These are phyloP conservation scores for Dioctria rufipes DNA, from an alignment of 2,888 invertebrate species.

Conservation along the genomic window DNA sequence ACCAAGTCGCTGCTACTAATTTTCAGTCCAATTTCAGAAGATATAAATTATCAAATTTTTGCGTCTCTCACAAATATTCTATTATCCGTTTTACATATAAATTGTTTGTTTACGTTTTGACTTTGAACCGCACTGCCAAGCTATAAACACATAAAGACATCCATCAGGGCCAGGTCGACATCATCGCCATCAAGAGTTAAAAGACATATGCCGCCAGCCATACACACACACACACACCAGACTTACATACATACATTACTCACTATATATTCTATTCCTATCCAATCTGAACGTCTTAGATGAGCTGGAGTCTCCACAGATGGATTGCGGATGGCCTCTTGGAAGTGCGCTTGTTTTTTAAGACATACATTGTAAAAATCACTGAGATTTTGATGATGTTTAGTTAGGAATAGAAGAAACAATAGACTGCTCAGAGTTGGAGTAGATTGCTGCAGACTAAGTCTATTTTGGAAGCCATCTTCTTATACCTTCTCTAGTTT, in stretches of 20 bases:
- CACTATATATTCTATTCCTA: too few relatives aligned
- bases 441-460: too few relatives aligned
- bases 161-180: slow-evolving; percentile 31
- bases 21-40: background rate
- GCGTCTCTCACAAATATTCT: slow-evolving; percentile 8
- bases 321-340: slow-evolving; percentile 28
- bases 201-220: slow-evolving; percentile 14
- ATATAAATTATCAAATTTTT: slow-evolving; percentile 46
- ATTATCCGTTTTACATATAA: slow-evolving; percentile 52
- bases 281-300: too few relatives aligned
- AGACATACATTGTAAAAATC: too few relatives aligned
- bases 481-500: too few relatives aligned
- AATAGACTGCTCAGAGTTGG: too few relatives aligned
- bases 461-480: too few relatives aligned
- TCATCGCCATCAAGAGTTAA: slow-evolving; percentile 20
- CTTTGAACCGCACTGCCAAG: slow-evolving; percentile 1
- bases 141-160: slow-evolving; percentile 36
- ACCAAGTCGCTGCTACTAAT: background rate
- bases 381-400: too few relatives aligned
- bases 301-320: slow-evolving; percentile 14
- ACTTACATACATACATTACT: background rate
- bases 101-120: slow-evolving; percentile 48
- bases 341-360: background rate
- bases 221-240: background rate
- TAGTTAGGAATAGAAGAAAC: too few relatives aligned